Evolutionary conservation across 2,888 invertebrate genomes (phyloP).

Genomic region (Euclidia mi): DNA sequence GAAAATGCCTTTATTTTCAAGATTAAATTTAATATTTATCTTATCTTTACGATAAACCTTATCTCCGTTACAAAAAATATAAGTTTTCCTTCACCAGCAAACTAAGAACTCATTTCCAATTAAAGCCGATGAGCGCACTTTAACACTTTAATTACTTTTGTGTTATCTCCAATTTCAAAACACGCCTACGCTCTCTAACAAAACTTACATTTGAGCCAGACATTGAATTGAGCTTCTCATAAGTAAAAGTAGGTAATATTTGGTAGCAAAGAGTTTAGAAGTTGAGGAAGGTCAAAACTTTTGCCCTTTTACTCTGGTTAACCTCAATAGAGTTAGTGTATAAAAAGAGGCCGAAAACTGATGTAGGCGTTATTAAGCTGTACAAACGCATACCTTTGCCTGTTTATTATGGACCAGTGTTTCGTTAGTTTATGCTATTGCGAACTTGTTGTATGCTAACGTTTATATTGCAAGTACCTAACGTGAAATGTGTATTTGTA

Average conservation of each 20-base stretch:
- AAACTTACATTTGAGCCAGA: too few species aligned
- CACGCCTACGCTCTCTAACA: background rate
- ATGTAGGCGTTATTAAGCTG: background rate
- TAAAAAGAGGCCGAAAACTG: conserved; percentile 4
- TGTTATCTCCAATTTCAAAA: background rate
- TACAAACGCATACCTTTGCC: conserved; percentile 10
- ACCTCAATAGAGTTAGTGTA: conserved; percentile 7
- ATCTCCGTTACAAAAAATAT: too few species aligned
- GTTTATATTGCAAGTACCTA: too few species aligned
- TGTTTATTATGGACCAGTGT: background rate
- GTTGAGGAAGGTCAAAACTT: background rate
- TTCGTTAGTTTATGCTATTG: too few species aligned
- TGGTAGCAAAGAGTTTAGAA: background rate
- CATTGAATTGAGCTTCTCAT: too few species aligned
- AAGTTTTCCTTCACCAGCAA: background rate
- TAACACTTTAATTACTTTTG: background rate
- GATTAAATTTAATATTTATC: too few species aligned
- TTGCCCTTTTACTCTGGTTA: background rate
- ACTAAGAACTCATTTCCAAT: background rate
- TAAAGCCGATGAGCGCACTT: background rate
- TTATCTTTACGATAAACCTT: too few species aligned
- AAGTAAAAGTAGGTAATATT: background rate
- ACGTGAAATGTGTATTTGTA: too few species aligned
- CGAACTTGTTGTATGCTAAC: too few species aligned
- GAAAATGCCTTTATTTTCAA: too few species aligned